phyloP scores from a whole-genome alignment of 2,113 vertebrate genomes.

The Scolopax mira region DNA sequence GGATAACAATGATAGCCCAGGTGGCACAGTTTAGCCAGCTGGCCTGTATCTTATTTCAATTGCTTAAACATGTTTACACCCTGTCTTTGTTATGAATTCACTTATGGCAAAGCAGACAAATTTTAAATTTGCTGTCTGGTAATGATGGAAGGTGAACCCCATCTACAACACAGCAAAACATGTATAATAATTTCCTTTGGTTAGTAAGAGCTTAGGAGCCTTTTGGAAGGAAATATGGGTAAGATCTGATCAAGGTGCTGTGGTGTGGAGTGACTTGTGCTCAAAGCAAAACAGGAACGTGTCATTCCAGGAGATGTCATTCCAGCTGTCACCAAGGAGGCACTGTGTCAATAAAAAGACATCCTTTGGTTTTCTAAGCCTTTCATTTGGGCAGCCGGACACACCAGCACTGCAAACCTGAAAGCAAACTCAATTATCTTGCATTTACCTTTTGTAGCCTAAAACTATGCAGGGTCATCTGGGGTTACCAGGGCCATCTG shows the following conservation, averaged over 20 bases:
- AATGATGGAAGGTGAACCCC: background rate
- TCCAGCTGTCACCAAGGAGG: background rate
- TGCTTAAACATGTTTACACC: conserved; percentile 2
- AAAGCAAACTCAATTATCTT: background rate
- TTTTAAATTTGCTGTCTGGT: conserved; percentile 2
- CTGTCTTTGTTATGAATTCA: conserved; percentile 14
- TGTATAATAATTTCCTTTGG: background rate
- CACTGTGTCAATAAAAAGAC: background rate
- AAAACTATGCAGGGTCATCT: background rate
- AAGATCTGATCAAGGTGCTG: background rate
- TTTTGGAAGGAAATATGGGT: background rate
- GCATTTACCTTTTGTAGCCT: background rate
- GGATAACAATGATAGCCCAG: background rate
- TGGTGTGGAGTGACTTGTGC: background rate
- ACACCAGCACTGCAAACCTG: background rate
- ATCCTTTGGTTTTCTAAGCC: background rate
- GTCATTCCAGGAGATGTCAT: background rate
- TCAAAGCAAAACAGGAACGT: background rate
- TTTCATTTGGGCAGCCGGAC: background rate
- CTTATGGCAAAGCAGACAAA: background rate
- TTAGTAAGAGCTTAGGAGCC: background rate
- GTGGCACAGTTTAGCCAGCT: background rate
- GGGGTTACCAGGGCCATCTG: background rate
- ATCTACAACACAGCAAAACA: background rate
- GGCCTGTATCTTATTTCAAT: background rate